Evolutionary conservation across 2,888 invertebrate species (phyloP).

Genomic region (Torymus tubicola): DNA sequence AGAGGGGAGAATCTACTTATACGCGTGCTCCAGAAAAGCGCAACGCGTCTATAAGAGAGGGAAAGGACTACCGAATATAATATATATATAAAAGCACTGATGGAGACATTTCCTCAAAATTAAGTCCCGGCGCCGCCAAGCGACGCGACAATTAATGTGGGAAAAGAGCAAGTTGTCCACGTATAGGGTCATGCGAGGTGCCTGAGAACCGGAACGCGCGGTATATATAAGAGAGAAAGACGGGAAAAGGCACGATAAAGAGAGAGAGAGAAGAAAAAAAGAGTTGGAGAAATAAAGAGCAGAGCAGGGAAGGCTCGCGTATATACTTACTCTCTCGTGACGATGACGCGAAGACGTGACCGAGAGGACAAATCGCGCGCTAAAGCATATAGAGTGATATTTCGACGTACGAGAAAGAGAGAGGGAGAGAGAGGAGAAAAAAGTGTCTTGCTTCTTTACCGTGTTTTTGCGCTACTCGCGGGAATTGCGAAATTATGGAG

Average conservation of each 20-base stretch:
- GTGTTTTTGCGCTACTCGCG: not conserved
- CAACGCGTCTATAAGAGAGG: not conserved
- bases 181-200: conserved; percentile 69
- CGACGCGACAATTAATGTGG: conserved; percentile 68
- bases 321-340: conserved; percentile 39
- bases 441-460: not conserved
- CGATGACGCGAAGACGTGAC: conserved; percentile 67
- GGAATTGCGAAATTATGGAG: conserved; percentile 14
- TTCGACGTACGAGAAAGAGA: not conserved
- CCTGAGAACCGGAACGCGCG: conserved; percentile 72
- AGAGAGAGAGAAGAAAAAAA: conserved; percentile 10
- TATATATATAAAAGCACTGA: conserved; percentile 2
- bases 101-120: conserved; percentile 63
- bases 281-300: conserved; percentile 19
- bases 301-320: not conserved
- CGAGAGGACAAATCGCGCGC: conserved; percentile 66
- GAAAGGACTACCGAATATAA: conserved; percentile 55
- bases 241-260: not conserved
- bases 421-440: no score
- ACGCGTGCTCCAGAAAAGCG: conserved; percentile 25
- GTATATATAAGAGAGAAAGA: not conserved
- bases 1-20: conserved; percentile 21
- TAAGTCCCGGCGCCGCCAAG: conserved; percentile 55
- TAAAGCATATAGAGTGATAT: conserved; percentile 35
- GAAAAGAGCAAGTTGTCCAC: conserved; percentile 62